These are phyloP conservation scores for Sebastes steindachneri DNA, from an alignment of 2,797 vertebrate species.

Conservation along the genomic window DNA sequence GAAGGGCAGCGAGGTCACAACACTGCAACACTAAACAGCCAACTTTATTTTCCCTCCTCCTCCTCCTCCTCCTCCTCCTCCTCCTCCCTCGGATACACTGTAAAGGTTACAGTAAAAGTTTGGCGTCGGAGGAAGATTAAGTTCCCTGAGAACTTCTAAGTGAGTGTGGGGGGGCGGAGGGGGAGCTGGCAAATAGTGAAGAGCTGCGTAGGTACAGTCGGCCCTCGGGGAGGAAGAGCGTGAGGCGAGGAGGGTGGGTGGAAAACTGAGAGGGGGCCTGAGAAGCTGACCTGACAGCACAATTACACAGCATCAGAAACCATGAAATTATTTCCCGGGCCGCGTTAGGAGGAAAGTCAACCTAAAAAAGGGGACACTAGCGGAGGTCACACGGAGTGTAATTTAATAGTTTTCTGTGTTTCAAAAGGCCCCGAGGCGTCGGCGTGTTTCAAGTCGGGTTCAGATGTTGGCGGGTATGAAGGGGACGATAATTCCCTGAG, in stretches of 20 bases:
- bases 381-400: slow-evolving; percentile 11
- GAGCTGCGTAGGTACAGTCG: slow-evolving; percentile 18
- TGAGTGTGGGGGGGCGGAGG: too few relatives aligned
- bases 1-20: slow-evolving; percentile 34
- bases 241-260: slow-evolving; percentile 30
- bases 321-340: slow-evolving; percentile 60
- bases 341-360: slow-evolving; percentile 13
- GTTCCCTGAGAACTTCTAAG: slow-evolving; percentile 30
- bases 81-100: not conserved
- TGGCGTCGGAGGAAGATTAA: slow-evolving; percentile 30
- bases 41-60: not conserved
- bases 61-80: too few relatives aligned
- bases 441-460: not conserved
- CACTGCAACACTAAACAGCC: slow-evolving; percentile 11
- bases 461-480: not conserved
- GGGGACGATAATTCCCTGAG: not conserved
- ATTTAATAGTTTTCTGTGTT: slow-evolving; percentile 42
- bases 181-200: not conserved
- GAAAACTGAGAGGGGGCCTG: slow-evolving; percentile 6
- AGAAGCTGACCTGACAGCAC: slow-evolving; percentile 62
- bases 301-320: slow-evolving; percentile 64
- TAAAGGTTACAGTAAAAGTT: slow-evolving; percentile 46
- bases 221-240: slow-evolving; percentile 12
- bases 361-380: slow-evolving; percentile 14
- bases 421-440: not conserved